Evolutionary conservation across 2,888 invertebrate species (phyloP).

Genomic region (Drosophila meridiana): DNA sequence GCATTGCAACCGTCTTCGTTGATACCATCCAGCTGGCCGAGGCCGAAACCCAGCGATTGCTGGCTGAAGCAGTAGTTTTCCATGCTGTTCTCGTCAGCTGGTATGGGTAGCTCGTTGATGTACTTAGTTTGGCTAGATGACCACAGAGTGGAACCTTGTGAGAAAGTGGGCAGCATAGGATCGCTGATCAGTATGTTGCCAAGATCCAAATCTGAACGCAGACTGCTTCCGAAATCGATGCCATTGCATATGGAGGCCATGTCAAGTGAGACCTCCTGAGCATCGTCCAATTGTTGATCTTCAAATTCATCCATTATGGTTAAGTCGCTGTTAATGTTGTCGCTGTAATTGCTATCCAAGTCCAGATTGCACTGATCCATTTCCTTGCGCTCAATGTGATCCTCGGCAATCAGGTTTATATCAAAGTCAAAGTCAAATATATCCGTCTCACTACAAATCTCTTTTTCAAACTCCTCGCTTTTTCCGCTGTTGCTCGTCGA

Average conservation of each 20-base stretch:
- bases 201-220: constrained; percentile 18
- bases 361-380: constrained; percentile 64
- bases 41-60: constrained; percentile 54
- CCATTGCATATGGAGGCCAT: constrained; percentile 37
- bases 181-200: constrained; percentile 24
- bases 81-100: constrained; percentile 54
- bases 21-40: constrained; percentile 34
- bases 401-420: constrained; percentile 80
- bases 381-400: constrained; percentile 60
- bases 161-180: constrained; percentile 50
- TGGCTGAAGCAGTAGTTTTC: constrained; percentile 50
- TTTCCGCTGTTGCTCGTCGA: constrained; percentile 65
- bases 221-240: constrained; percentile 38
- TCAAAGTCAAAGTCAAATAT: constrained; percentile 81
- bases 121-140: constrained; percentile 42
- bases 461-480: constrained; percentile 67
- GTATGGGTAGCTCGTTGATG: constrained; percentile 47
- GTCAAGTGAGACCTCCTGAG: constrained; percentile 51
- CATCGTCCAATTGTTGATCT: constrained; percentile 16
- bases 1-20: constrained; percentile 23
- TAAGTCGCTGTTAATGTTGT: constrained; percentile 48
- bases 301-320: constrained; percentile 27
- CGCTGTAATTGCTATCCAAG: constrained; percentile 48
- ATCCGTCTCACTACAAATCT: constrained; percentile 67
- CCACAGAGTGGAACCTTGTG: constrained; percentile 31